A percentile compares a stretch with the other conserved stretches of the same genome.
phyloP scores from a whole-genome alignment of 2,113 vertebrate species.

The Lophius piscatorius region DNA sequence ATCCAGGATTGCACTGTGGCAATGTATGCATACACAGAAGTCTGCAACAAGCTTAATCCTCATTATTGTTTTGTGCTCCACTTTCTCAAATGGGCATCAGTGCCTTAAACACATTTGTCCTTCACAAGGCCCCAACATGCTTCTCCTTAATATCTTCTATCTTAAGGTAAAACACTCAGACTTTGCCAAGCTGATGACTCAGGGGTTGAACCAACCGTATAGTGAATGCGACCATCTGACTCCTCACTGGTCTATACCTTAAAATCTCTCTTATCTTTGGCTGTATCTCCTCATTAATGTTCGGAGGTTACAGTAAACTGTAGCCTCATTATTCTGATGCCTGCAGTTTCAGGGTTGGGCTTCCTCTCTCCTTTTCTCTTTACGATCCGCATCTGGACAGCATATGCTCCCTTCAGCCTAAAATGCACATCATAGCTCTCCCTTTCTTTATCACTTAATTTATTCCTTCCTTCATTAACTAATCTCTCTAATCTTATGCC shows the following conservation, averaged over 20 bases:
- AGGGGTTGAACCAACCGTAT: neutral
- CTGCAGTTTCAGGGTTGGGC: slow-evolving; percentile 48
- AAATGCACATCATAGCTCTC: slow-evolving; percentile 40
- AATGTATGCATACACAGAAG: neutral
- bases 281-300: slow-evolving; percentile 8
- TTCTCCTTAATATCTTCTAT: too few relatives aligned
- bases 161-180: slow-evolving; percentile 26
- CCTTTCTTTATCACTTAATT: slow-evolving; percentile 7
- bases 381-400: slow-evolving; percentile 74
- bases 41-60: too few relatives aligned
- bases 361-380: slow-evolving; percentile 41
- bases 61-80: too few relatives aligned
- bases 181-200: neutral
- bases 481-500: too few relatives aligned
- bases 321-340: slow-evolving; percentile 71
- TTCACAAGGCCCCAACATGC: neutral
- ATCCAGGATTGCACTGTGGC: too few relatives aligned
- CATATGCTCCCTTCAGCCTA: slow-evolving; percentile 65
- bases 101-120: neutral
- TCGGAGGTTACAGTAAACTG: slow-evolving; percentile 61
- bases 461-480: neutral
- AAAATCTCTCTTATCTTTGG: neutral
- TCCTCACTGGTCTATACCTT: neutral
- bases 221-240: neutral
- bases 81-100: too few relatives aligned